Base-by-base conservation (phyloP, 2,113 vertebrate genomes). In the Protobothrops mucrosquamatus region DNA sequence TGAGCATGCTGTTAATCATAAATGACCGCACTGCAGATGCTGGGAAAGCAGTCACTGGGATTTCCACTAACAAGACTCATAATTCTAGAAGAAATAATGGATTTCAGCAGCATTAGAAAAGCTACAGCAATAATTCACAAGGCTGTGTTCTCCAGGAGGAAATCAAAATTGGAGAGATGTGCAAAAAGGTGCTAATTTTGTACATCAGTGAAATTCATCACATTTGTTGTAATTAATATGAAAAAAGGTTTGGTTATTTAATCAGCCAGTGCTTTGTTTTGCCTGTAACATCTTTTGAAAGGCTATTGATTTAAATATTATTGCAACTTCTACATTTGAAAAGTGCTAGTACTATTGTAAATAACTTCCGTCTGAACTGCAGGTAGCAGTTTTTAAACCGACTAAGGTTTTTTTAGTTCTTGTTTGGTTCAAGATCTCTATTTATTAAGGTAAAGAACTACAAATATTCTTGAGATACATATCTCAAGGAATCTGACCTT, bases 161-260 rank as follows among this genome's bases (percentile, higher is more conserved):
- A 98, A 97, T 98, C 81, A 97, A 96, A 97, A 97, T 97, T 96
- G 95, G 95, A 93, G 95, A 97, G 97, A 97, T 94, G 95, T 93
- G 97, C 96, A 96, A 97, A 96, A 97, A 97, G 93, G 97, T 96
- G 96, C 96, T 98, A 97, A 98, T 98, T 98, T 98, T 98, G 97
- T 97, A 96, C 97, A 97, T 97, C 97, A 97, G 93, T 97, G 96
- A 94, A 97, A 97, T 97, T 97, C 97, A 97, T 97, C 97, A 97
- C 95, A 94, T 97, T 97, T 96, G 59, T 94, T 94, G 96, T 97
- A 96, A 97, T 98, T 98, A 97, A 98, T 97, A 96, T 92, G 93
- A 97, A 97, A 97, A 96, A 95, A 94, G 95, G 94, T 96, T 98
- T 97, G 90, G 94, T 96, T 96, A 94, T 96, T 96, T 96, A 96